Evolutionary conservation across 2,888 invertebrate genomes (phyloP).

Genomic region (Melolontha melolontha): DNA sequence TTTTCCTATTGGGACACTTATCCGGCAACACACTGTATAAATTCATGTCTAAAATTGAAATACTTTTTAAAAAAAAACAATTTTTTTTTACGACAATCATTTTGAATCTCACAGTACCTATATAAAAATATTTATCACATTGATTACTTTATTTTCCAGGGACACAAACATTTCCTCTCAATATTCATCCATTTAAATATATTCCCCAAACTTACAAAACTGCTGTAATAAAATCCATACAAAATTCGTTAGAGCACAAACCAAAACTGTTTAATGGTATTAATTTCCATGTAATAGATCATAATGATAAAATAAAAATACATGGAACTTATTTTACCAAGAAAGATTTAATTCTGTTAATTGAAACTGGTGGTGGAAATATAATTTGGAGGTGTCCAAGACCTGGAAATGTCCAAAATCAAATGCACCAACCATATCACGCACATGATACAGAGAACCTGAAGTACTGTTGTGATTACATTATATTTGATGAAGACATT

Average conservation of each 20-base stretch:
- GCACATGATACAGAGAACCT: constrained; percentile 27
- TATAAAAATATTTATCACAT: too few species aligned
- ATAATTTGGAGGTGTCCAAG: constrained; percentile 55
- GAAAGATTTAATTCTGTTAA: constrained; percentile 51
- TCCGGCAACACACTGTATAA: too few species aligned
- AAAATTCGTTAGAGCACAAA: constrained; percentile 54
- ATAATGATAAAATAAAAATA: constrained; percentile 47
- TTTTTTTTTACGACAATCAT: too few species aligned
- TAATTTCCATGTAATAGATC: constrained; percentile 54
- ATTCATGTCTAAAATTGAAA: too few species aligned
- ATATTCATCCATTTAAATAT: constrained; percentile 31
- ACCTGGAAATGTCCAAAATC: constrained; percentile 48
- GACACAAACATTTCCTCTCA: constrained; percentile 44
- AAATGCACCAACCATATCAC: constrained; percentile 46
- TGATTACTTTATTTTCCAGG: constrained; percentile 42
- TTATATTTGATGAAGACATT: constrained; percentile 55
- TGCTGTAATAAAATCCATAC: constrained; percentile 47
- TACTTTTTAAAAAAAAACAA: too few species aligned
- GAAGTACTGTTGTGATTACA: constrained; percentile 53
- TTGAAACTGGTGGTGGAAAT: constrained; percentile 55
- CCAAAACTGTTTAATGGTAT: constrained; percentile 59
- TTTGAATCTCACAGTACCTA: too few species aligned
- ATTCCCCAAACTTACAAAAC: constrained; percentile 28
- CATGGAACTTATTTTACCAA: constrained; percentile 51
- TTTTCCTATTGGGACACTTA: too few species aligned